Base-by-base conservation (phyloP, 2,113 vertebrate genomes). In the Struthidea cinerea region DNA sequence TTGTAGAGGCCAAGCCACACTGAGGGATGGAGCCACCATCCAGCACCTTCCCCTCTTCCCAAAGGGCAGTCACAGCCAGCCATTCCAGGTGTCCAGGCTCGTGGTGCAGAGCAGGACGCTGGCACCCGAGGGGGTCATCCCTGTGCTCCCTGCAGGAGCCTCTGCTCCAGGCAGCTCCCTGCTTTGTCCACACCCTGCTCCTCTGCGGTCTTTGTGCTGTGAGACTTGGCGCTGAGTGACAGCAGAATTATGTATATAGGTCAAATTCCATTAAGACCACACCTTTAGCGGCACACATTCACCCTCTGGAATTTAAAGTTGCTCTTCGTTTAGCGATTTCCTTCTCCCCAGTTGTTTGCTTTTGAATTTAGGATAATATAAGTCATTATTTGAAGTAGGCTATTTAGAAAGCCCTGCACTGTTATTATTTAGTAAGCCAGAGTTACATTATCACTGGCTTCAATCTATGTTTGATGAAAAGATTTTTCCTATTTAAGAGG, bases 401-500 rank as follows among this genome's bases (percentile, higher is more conserved):
- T 96, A 93, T 96, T 97, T 97, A 96, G 95, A 96, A 96, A 97
- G 76, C 86, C 90, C 65, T 71, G 92, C 93, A 89, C 95, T 96
- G 90, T 96, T 96, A 96, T 96, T 97, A 96, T 96, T 97, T 96
- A 93, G 96, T 94, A 95, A 96, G 93, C 96, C 93, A 97, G 92
- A 95, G 90, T 94, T 96, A 91, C 94, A 93, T 92, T 97, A 96
- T 97, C 95, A 65, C 92, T 96, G 93, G 88, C 94, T 97, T 97
- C 94, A 96, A 97, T 97, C 96, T 97, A 69, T 95, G 95, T 94
- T 96, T 97, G 96, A 96, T 96, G 96, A 97, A 95, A 96, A 96
- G 95, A 97, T 96, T 94, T 97, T 96, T 97, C 96, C 95, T 96
- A 96, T 97, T 97, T 96, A 96, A 96, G 92, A 95, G 95, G 84